Conservation (phyloP, 2,797 vertebrate genomes). For the Gymnocypris eckloni region DNA sequence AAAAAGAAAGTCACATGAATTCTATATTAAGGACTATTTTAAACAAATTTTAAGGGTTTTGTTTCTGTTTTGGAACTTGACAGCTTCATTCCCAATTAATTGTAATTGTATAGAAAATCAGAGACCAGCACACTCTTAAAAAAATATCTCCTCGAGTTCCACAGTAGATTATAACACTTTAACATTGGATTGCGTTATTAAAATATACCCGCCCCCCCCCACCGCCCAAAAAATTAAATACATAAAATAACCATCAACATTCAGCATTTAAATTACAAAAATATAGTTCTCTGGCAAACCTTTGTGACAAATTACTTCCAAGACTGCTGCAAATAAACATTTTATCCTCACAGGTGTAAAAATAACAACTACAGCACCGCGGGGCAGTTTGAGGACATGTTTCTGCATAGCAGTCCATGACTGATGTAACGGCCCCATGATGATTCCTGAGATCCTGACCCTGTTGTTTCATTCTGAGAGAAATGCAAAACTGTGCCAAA, state of each 20-base stretch:
- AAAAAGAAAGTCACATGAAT: background rate
- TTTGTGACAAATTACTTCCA: background rate
- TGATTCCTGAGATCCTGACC: slow-evolving; percentile 9
- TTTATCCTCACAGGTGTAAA: background rate
- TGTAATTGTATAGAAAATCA: background rate
- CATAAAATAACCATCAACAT: no score
- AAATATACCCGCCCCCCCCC: background rate
- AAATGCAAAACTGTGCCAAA: background rate
- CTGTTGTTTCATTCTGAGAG: background rate
- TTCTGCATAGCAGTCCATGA: background rate
- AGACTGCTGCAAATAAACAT: background rate
- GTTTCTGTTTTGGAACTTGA: background rate
- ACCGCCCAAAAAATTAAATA: no score
- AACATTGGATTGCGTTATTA: background rate
- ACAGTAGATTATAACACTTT: background rate
- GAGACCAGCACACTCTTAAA: background rate
- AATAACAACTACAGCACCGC: background rate
- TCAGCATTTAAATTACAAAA: background rate
- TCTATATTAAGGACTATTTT: background rate
- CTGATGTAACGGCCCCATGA: background rate
- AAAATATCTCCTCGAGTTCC: background rate
- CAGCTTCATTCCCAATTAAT: background rate
- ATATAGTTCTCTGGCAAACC: background rate
- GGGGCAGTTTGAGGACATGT: slow-evolving; percentile 10
- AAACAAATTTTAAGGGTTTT: background rate